Evolutionary conservation across 2,797 vertebrate genomes (phyloP).

Genomic region (Eulemur coronatus): DNA sequence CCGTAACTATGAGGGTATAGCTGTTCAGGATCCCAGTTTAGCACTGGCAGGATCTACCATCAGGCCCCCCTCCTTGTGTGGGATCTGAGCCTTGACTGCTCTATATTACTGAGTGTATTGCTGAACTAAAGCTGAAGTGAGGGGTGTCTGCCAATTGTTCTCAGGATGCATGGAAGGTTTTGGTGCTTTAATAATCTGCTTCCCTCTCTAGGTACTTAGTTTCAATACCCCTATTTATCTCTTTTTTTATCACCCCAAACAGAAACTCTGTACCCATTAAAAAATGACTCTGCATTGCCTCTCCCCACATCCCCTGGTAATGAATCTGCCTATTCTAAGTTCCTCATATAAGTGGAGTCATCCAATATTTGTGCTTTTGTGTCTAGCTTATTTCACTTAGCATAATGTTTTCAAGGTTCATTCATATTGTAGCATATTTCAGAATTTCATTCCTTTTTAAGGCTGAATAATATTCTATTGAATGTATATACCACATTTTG

Average conservation of each 20-base stretch:
- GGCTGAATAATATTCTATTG: neutral
- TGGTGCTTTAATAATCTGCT: neutral
- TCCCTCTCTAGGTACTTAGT: too few relatives aligned
- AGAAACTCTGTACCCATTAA: neutral
- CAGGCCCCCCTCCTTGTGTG: neutral
- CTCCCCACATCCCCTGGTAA: neutral
- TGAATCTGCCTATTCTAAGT: neutral
- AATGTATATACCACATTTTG: neutral
- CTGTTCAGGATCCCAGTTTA: neutral
- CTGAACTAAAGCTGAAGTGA: neutral
- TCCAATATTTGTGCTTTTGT: neutral
- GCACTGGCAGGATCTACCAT: neutral
- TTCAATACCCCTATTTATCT: neutral
- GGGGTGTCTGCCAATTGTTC: neutral
- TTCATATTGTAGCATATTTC: neutral
- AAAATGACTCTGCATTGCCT: neutral
- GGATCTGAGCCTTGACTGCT: neutral
- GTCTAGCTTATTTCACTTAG: neutral
- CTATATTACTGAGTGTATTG: neutral
- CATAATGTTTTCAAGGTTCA: neutral
- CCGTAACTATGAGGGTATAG: neutral
- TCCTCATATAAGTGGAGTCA: neutral
- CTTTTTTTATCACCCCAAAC: neutral
- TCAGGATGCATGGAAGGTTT: neutral
- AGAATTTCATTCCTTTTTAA: neutral